Conservation (phyloP, 1,140 invertebrate species). For the Andrena cerasifolii region DNA sequence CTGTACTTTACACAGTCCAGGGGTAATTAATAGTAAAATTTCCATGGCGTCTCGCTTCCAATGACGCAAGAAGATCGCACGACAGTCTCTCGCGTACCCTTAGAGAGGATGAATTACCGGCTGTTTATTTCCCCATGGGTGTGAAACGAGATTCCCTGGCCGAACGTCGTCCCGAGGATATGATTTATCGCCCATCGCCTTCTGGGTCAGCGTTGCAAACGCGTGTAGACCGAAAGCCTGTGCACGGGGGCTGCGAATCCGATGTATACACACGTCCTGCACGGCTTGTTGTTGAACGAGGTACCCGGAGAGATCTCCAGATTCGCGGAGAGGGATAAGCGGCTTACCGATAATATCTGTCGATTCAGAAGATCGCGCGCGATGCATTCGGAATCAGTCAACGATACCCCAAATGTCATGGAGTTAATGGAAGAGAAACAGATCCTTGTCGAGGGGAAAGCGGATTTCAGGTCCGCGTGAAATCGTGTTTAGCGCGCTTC, state of each 20-base stretch:
- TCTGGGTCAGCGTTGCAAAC: slow-evolving; percentile 42
- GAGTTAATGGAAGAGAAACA: slow-evolving; percentile 41
- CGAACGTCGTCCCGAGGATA: slow-evolving; percentile 59
- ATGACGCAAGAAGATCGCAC: no score
- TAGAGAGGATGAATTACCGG: neutral
- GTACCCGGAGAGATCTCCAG: slow-evolving; percentile 52
- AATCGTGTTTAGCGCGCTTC: neutral
- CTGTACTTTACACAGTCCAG: no score
- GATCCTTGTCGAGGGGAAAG: neutral
- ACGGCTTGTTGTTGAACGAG: slow-evolving; percentile 16
- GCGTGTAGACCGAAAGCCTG: slow-evolving; percentile 28
- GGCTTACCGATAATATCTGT: slow-evolving; percentile 58
- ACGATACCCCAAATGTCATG: slow-evolving; percentile 17
- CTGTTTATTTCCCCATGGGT: slow-evolving; percentile 67
- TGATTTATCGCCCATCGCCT: slow-evolving; percentile 70
- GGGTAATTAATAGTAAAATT: no score
- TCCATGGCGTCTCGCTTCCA: no score
- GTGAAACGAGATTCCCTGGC: slow-evolving; percentile 49
- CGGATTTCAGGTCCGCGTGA: neutral
- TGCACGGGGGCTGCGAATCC: neutral
- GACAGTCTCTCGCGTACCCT: neutral
- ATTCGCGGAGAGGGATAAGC: slow-evolving; percentile 56
- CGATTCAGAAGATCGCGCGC: slow-evolving; percentile 38
- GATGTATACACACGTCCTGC: neutral
- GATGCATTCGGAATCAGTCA: slow-evolving; percentile 45